Base-by-base conservation (phyloP, 2,113 vertebrate genomes). In the Litocranius walleri region DNA sequence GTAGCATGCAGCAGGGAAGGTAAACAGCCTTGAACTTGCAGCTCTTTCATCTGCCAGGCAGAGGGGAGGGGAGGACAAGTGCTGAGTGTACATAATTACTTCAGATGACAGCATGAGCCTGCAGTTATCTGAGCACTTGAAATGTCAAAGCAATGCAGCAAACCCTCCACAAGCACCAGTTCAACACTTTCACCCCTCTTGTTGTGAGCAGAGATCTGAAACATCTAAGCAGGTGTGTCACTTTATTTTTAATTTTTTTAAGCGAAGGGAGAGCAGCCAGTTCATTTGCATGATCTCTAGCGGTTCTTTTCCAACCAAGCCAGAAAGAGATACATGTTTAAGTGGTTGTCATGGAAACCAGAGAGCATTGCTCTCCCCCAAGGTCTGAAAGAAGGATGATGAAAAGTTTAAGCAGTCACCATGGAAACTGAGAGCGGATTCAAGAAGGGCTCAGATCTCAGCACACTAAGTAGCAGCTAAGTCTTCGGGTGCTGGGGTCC, bases 361-460 rank as follows among this genome's bases (percentile, higher is more conserved):
- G 93, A 93, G 92, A 92, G 97, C 97, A 96, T 25, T 89, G 89
- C 93, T 98, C 97, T 97, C 84, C 97, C 97, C 94, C 96, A 98
- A 97, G 97, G 97, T 98, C 98, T 98, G 96, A 98, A 98, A 98
- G 98, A 98, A 98, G 98, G 98, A 98, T 97, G 98, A 97, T 99
- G 91, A 30, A 86, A 98, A 98, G 98, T 98, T 99, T 93, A 97
- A 98, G 97, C 92, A 97, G 95, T 98, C 97, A 89, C 98, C 98
- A 99, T 99, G 98, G 98, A 99, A 99, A 99, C 98, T 84, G 82
- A 98, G 98, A 97, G 97, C 97, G 95, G 97, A 97, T 97, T 92
- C 89, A 64, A 96, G 97, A 36, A 27, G 4, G 61, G 88, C 83
- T 94, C 93, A 71, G 88, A 62, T 82, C 61, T 59, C 50, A 78